Evolutionary conservation across 1,140 invertebrate genomes (phyloP), one percentile per base, ranked within the genome.

Genomic region (Heliconius hermathena): DNA sequence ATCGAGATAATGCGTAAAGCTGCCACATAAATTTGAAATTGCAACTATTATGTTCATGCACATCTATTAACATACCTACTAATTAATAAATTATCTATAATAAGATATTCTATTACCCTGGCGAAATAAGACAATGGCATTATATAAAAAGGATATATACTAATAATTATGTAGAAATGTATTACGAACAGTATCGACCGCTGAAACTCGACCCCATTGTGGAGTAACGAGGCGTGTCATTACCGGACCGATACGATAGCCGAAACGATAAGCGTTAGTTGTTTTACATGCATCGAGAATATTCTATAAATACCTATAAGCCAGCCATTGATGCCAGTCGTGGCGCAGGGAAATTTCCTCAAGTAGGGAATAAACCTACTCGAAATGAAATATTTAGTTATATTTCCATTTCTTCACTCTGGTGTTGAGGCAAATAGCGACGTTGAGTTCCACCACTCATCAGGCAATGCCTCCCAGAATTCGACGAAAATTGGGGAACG

Each of bases 171-270:
- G 60, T 76, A 71, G 38, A 71, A 76, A 70, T 76, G 54, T 76
- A 26, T 70, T 46, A 76, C 74, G 8, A 18, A 76, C 46, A 70
- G 74, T 41, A 73, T 78, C 76, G 76, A 71, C 71, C 71, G 49
- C 71, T 49, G 71, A 11, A 46, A 72, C 71, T 9, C 38, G 13
- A 49, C 11, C 11, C 76, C 71, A 78, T 78, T 78, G 76, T 78
- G 52, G 49, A 72, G 54, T 78, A 60, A 78, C 70, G 76, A 72
- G 76, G 76, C 71, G 76, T 78, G 54, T 78, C 76, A 70, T 73
- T 73, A 78, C 36, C 76, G 52, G 60, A 66, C 60, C 60, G 60
- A 66, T 66, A 60, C 41, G 41, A 46, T 16, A 4, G 52, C 52
- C 49, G 71, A 72, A 52, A 57, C 76, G 76, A 78, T 78, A 78